A percentile compares a stretch with the other conserved stretches of the same genome.
These are phyloP conservation scores for Oscheius sp. DNA, from an alignment of 2,888 invertebrate species.

Conservation along the genomic window DNA sequence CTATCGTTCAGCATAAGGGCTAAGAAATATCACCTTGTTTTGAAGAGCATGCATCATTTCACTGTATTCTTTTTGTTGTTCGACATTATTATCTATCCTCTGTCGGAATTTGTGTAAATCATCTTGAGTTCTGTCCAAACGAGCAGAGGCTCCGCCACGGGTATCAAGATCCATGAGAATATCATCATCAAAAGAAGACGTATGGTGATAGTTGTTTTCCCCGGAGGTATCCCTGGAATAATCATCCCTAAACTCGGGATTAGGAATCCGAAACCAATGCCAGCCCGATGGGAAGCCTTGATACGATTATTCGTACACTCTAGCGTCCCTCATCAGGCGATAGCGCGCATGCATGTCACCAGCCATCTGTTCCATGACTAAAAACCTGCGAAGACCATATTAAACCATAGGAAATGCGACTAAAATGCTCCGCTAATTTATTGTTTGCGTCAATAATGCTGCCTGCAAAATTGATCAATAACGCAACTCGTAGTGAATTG, in stretches of 20 bases:
- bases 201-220: slow-evolving; percentile 64
- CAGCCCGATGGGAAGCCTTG: slow-evolving; percentile 15
- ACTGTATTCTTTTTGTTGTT: slow-evolving; percentile 67
- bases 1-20: neutral
- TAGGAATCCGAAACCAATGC: neutral
- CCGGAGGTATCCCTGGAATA: slow-evolving; percentile 68
- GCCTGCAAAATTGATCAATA: slow-evolving; percentile 1
- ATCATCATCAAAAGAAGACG: slow-evolving; percentile 65
- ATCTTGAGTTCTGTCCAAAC: slow-evolving; percentile 67
- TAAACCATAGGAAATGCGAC: too few species aligned
- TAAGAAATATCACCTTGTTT: slow-evolving; percentile 53
- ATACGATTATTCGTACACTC: slow-evolving; percentile 14
- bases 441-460: neutral
- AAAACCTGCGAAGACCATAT: neutral
- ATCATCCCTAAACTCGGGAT: slow-evolving; percentile 22
- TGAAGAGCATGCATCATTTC: slow-evolving; percentile 68
- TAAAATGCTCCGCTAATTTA: too few species aligned
- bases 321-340: slow-evolving; percentile 6
- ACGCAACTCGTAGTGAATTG: neutral
- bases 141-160: slow-evolving; percentile 57
- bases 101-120: slow-evolving; percentile 67
- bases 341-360: slow-evolving; percentile 26
- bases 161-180: slow-evolving; percentile 57
- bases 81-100: slow-evolving; percentile 68
- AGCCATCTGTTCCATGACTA: slow-evolving; percentile 7